Evolutionary conservation across 2,888 invertebrate genomes (phyloP).

Genomic region (Andrena dorsata): DNA sequence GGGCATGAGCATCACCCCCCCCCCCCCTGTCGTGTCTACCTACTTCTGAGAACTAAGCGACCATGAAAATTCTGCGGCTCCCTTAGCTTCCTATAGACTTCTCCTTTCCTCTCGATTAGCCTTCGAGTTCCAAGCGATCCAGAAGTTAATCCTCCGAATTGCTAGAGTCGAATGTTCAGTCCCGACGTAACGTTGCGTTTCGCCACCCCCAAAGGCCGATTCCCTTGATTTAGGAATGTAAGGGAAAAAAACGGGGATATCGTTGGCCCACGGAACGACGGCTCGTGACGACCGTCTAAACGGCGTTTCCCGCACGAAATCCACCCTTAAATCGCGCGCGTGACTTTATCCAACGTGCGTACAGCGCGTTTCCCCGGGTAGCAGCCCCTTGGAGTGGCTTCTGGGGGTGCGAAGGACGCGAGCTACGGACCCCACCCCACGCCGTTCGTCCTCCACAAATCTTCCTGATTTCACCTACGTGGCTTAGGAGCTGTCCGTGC

Average conservation of each 20-base stretch:
- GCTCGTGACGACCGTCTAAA: slow-evolving; percentile 43
- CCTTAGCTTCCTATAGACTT: too few relatives aligned
- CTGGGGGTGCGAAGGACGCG: slow-evolving; percentile 35
- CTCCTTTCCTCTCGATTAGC: too few relatives aligned
- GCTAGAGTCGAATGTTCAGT: not conserved
- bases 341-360: slow-evolving; percentile 61
- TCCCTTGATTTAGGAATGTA: slow-evolving; percentile 19
- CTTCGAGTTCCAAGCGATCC: not conserved
- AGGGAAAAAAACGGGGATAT: slow-evolving; percentile 8
- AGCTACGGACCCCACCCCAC: not conserved
- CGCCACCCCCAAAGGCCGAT: not conserved
- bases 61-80: too few relatives aligned
- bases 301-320: slow-evolving; percentile 61
- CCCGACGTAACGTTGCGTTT: not conserved
- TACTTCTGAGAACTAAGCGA: not conserved
- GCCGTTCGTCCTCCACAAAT: slow-evolving; percentile 56
- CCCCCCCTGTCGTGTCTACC: not conserved
- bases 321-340: slow-evolving; percentile 63
- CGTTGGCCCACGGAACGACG: slow-evolving; percentile 5
- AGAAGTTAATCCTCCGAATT: not conserved
- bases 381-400: slow-evolving; percentile 31
- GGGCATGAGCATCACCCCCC: not conserved
- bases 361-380: slow-evolving; percentile 35
- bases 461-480: slow-evolving; percentile 65
- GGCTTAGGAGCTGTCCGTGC: slow-evolving; percentile 35